Evolutionary conservation across 2,113 vertebrate genomes (phyloP).

Genomic region (Alligator sinensis): DNA sequence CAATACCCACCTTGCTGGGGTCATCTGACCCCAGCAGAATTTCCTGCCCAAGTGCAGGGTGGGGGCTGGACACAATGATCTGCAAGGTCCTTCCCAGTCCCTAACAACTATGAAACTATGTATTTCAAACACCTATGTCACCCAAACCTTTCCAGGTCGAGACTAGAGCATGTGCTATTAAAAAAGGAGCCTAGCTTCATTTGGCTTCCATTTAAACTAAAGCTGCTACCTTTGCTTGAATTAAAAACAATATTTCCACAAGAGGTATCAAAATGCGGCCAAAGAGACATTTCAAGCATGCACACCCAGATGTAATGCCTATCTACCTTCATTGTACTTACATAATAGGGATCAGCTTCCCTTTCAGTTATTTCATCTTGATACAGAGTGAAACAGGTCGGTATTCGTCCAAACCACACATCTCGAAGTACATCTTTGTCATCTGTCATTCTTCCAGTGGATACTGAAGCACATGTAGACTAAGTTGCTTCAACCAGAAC

Average conservation of each 20-base stretch:
- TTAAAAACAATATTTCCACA: not conserved
- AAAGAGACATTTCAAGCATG: not conserved
- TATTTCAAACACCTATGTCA: not conserved
- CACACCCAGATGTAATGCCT: no score
- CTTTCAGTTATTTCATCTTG: conserved; percentile 96
- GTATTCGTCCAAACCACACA: conserved; percentile 97
- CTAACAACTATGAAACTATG: no score
- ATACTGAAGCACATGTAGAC: conserved; percentile 87
- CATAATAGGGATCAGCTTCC: conserved; percentile 97
- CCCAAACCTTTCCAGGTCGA: not conserved
- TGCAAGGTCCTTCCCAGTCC: no score
- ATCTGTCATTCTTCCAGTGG: conserved; percentile 95
- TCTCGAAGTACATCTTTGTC: conserved; percentile 99
- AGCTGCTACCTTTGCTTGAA: not conserved
- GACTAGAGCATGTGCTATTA: not conserved
- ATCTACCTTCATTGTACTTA: conserved; percentile 73
- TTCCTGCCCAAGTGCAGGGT: no score
- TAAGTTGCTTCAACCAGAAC: conserved; percentile 63
- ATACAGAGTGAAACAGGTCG: conserved; percentile 94
- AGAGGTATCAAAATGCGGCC: not conserved
- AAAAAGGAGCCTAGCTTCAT: not conserved
- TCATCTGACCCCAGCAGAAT: no score
- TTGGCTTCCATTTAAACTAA: not conserved
- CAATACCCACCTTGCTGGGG: no score
- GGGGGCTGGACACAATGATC: no score